A percentile compares a stretch with the other conserved stretches of the same genome.
Conservation (phyloP, 2,113 vertebrate genomes). For the Anolis sagrei region DNA sequence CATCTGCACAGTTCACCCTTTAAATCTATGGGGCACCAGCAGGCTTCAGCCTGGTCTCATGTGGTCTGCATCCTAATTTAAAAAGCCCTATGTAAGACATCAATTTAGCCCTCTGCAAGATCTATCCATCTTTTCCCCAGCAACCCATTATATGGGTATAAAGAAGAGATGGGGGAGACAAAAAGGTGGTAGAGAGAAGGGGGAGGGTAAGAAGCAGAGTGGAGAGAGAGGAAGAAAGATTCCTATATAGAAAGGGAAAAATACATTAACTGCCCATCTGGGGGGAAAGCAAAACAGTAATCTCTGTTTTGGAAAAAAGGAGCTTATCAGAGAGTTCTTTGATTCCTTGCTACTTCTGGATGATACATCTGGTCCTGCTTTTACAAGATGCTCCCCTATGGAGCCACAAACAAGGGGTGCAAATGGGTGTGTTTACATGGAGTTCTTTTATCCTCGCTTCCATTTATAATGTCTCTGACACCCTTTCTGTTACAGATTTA, state of each 20-base stretch:
- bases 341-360: neutral
- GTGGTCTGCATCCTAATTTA: no score
- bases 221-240: neutral
- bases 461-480: conserved; percentile 53
- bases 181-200: no score
- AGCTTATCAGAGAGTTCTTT: neutral
- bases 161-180: neutral
- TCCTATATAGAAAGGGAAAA: neutral
- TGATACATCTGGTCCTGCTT: conserved; percentile 13
- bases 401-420: neutral
- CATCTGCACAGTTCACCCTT: neutral
- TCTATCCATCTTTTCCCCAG: no score
- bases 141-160: no score
- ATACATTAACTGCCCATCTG: neutral
- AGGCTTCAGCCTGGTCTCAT: no score
- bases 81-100: no score
- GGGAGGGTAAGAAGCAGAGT: neutral
- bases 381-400: neutral
- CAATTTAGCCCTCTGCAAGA: no score
- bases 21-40: neutral
- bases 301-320: neutral
- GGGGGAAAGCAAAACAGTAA: neutral
- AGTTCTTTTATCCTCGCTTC: conserved; percentile 50
- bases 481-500: conserved; percentile 74
- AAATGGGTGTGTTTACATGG: conserved; percentile 30